Conservation (phyloP, 2,113 vertebrate genomes). For the Accipiter cooperii region DNA sequence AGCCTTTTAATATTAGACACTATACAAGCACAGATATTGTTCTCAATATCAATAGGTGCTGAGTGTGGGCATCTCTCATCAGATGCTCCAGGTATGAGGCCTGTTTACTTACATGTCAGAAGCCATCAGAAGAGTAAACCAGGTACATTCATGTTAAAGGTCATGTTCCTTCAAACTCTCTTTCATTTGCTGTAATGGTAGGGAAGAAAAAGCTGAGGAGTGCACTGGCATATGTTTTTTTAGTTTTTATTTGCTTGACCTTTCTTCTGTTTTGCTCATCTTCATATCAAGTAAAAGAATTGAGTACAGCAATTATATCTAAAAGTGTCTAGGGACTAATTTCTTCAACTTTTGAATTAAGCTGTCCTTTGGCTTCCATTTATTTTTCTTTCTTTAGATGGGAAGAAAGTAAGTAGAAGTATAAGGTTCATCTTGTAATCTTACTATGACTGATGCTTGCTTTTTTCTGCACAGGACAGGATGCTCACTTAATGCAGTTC, state of each 20-base stretch:
- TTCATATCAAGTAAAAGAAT: background rate
- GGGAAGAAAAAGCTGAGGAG: background rate
- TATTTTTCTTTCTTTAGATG: background rate
- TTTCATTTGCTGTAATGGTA: background rate
- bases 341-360: background rate
- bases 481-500: background rate
- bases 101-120: background rate
- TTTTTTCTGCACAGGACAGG: background rate
- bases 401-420: background rate
- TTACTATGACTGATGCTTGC: background rate
- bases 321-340: background rate
- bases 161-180: background rate
- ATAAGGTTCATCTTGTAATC: background rate
- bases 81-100: background rate
- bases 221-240: rapidly evolving
- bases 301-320: background rate
- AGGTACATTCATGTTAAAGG: background rate
- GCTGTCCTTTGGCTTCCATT: background rate
- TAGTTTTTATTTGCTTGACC: background rate
- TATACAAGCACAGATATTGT: background rate
- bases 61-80: background rate
- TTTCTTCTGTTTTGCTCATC: background rate
- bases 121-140: background rate
- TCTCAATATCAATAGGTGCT: background rate
- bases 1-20: background rate